phyloP scores from a whole-genome alignment of 2,797 vertebrate genomes.

The Dicrostonyx torquatus region DNA sequence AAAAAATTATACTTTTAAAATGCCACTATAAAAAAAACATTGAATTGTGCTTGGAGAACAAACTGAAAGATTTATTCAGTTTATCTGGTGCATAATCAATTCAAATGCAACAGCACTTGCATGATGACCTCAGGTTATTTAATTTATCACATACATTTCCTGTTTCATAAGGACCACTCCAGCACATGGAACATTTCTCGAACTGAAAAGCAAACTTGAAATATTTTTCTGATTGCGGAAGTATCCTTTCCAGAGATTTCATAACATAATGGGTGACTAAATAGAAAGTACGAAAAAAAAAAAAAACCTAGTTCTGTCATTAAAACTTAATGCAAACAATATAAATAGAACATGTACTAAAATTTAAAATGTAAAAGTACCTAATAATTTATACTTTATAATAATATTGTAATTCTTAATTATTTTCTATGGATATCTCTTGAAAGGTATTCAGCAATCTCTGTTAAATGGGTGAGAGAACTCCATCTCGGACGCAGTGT shows the following conservation, averaged over 20 bases:
- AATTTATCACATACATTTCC: background rate
- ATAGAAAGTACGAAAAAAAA: conserved; percentile 59
- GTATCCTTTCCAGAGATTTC: conserved; percentile 62
- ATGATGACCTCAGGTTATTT: background rate
- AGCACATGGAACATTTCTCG: background rate
- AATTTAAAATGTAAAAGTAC: conserved; percentile 66
- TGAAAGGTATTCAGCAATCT: conserved; percentile 83
- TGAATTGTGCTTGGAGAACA: conserved; percentile 5
- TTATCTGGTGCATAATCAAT: background rate
- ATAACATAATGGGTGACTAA: conserved; percentile 71
- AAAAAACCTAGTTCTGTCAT: conserved; percentile 36
- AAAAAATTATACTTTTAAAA: conserved; percentile 48
- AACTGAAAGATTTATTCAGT: conserved; percentile 14
- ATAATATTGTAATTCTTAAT: conserved; percentile 76
- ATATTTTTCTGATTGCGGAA: background rate
- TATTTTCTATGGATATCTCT: conserved; percentile 47
- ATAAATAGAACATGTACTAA: conserved; percentile 66
- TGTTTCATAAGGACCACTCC: background rate
- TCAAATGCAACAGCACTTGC: background rate
- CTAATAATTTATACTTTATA: conserved; percentile 79
- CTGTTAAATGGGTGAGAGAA: conserved; percentile 84
- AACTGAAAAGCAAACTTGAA: conserved; percentile 60
- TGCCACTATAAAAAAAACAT: conserved; percentile 47
- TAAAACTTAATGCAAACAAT: conserved; percentile 71
- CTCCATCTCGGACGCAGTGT: conserved; percentile 82